Evolutionary conservation across 2,888 invertebrate genomes (phyloP).

Genomic region (Microplitis manilae): DNA sequence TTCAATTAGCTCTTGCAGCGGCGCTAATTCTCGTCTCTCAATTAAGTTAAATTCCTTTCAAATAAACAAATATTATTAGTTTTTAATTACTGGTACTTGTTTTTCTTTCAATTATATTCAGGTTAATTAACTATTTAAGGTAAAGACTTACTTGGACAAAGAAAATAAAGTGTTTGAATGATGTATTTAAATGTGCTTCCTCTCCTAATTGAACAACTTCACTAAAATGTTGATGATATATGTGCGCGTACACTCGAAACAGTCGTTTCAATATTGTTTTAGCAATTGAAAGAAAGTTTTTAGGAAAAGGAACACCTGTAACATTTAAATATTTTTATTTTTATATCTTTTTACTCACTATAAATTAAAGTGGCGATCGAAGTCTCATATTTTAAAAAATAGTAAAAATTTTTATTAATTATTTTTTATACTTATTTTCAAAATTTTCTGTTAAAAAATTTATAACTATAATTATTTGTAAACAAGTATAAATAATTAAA

Average conservation of each 20-base stretch:
- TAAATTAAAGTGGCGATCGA: too few species aligned
- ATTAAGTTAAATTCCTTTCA: conserved; percentile 97
- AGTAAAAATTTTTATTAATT: too few species aligned
- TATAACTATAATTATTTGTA: too few species aligned
- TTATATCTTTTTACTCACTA: conserved; percentile 5
- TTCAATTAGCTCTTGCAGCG: conserved; percentile 97
- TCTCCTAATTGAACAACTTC: conserved; percentile 98
- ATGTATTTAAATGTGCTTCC: conserved; percentile 99
- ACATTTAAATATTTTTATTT: conserved; percentile 3
- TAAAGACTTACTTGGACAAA: conserved; percentile 83
- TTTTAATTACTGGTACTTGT: not conserved
- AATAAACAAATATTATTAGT: conserved; percentile 40
- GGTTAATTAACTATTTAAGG: too few species aligned
- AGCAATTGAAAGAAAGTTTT: conserved; percentile 96
- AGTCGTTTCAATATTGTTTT: conserved; percentile 98
- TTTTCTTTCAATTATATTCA: not conserved
- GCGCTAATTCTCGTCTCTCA: conserved; percentile 95
- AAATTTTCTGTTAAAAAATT: too few species aligned
- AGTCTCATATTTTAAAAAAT: too few species aligned
- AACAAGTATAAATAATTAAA: too few species aligned
- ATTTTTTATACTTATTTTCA: too few species aligned
- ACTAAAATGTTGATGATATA: conserved; percentile 99
- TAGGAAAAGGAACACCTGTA: conserved; percentile 95
- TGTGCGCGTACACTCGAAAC: conserved; percentile 99
- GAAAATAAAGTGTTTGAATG: conserved; percentile 99